Evolutionary conservation across 2,113 vertebrate genomes (phyloP), one percentile per base, ranked within the genome.

Genomic region (Trichechus manatus): DNA sequence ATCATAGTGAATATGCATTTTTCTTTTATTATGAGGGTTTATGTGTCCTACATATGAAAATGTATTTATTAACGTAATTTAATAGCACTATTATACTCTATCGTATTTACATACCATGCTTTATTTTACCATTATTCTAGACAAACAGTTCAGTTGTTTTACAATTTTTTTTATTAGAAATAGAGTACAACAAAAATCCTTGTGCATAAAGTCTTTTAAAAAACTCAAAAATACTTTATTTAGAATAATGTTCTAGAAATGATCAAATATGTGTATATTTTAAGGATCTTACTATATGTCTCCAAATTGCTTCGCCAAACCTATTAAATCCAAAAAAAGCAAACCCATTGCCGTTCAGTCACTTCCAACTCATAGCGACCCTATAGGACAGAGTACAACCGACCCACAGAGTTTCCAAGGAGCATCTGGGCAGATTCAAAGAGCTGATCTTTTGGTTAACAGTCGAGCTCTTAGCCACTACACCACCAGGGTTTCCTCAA

Each of bases 71-170:
- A 79, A 89, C 29, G 66, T 64, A 92, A 75, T 39, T 81, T 86
- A 86, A 31, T 63, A 77, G n/a, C 29, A 56, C 22, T 82, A 70
- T 42, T 94, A 44, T 79, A 72, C 53, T 92, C n/a, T n/a, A 19
- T 68, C 36, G 39, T 29, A 20, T 63, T 79, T 84, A 39, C 56
- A 33, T 29, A 20, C 31, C 23, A 81, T 59, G 44, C 19, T 59
- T 92, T 94, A 90, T 75, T 81, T 83, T 84, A 50, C 9, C n/a
- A 93, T 59, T 93, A 75, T 47, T 15, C 22, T 39, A 78, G 36
- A 79, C 70, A 47, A 87, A 77, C 31, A 88, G 61, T 13, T 84
- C 39, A 53, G 8, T 78, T 53, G 10, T 70, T 96, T 66, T 91
- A 42, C 9, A 36, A 59, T 50, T 87, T 87, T 91, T 74, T 63